Percentiles rank a stretch among this genome's conserved stretches.
Conservation (phyloP, 2,888 invertebrate genomes). For the Trachelus iudaicus region DNA sequence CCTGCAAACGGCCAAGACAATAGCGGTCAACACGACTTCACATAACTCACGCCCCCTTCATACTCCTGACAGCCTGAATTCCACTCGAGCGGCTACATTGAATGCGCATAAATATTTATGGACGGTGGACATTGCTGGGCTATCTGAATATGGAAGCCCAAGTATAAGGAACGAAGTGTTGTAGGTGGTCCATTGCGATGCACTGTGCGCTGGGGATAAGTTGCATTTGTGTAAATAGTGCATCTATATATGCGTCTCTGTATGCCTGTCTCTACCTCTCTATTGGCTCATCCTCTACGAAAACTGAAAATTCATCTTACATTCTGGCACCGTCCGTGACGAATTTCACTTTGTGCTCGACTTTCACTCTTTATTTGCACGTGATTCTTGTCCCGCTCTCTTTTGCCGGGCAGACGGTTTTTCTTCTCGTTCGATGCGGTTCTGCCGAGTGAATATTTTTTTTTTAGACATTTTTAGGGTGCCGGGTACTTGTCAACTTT, state of each 20-base stretch:
- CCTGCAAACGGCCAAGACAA: constrained; percentile 19
- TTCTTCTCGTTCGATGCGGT: not conserved
- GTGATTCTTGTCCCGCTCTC: not conserved
- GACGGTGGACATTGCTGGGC: constrained; percentile 19
- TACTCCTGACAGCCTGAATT: constrained; percentile 20
- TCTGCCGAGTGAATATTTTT: not conserved
- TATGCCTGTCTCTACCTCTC: not conserved
- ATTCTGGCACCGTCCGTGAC: not conserved
- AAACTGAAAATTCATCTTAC: not conserved
- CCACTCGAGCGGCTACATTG: constrained; percentile 17
- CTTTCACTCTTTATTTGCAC: not conserved
- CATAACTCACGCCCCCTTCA: constrained; percentile 21
- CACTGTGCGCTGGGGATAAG: not conserved
- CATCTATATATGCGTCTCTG: not conserved
- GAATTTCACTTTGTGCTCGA: not conserved
- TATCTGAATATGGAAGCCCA: constrained; percentile 21
- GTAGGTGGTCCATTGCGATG: not conserved
- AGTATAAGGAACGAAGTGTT: constrained; percentile 13
- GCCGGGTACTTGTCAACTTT: not conserved
- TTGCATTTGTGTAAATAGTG: constrained; percentile 3
- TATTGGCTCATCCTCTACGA: not conserved
- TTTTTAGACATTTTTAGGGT: not conserved
- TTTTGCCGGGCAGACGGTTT: not conserved
- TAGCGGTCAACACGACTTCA: constrained; percentile 20
- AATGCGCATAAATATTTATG: constrained; percentile 24